Evolutionary conservation across 2,113 vertebrate genomes (phyloP).

Genomic region (Morone saxatilis): DNA sequence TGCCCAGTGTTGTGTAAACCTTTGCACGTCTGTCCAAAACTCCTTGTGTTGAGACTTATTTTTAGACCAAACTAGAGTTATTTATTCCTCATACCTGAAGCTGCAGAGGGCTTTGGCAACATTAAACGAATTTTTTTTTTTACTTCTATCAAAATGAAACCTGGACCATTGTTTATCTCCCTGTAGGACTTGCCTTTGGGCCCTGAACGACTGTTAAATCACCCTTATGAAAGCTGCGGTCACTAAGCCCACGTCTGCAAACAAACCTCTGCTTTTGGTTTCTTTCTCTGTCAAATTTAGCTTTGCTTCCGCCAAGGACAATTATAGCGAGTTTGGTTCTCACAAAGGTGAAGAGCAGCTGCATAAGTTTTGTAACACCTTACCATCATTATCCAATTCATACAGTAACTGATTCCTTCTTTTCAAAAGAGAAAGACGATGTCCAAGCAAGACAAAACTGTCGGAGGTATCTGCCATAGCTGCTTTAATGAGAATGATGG

Average conservation of each 20-base stretch:
- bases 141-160: background rate
- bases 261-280: slow-evolving; percentile 41
- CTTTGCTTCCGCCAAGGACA: background rate
- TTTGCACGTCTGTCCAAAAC: background rate
- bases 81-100: background rate
- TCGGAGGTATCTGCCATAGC: background rate
- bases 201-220: slow-evolving; percentile 1
- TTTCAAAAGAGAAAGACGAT: background rate
- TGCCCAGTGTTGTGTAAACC: slow-evolving; percentile 11
- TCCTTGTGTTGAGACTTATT: background rate
- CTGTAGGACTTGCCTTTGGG: slow-evolving; percentile 1
- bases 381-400: background rate
- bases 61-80: background rate
- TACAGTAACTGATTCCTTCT: background rate
- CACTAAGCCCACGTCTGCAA: slow-evolving; percentile 37
- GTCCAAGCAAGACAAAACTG: too few species aligned
- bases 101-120: background rate
- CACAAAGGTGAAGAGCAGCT: background rate
- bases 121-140: too few species aligned
- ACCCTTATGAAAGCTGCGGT: slow-evolving; percentile 46
- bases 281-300: slow-evolving; percentile 34
- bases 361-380: background rate
- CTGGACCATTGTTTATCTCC: background rate
- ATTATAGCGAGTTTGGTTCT: slow-evolving; percentile 15
- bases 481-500: background rate